Conservation (phyloP, 2,797 vertebrate genomes). For the Microchirus variegatus region DNA sequence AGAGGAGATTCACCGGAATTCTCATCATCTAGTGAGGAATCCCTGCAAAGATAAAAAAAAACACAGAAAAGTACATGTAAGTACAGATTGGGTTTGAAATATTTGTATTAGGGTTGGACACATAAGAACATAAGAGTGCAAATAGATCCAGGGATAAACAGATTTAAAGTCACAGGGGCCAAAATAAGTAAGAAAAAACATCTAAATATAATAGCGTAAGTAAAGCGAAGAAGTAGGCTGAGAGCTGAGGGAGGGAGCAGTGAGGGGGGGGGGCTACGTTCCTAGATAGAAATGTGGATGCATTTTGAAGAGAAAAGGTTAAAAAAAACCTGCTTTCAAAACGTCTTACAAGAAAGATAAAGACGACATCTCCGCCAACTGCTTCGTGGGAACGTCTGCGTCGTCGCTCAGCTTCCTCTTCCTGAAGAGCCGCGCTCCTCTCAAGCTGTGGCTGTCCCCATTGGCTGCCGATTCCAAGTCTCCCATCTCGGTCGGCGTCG, state of each 20-base stretch:
- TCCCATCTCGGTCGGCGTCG: conserved; percentile 35
- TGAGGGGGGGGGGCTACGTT: no score
- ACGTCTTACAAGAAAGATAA: conserved; percentile 63
- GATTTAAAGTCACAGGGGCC: background rate
- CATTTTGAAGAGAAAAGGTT: background rate
- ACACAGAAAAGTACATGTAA: background rate
- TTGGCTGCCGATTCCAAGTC: conserved; percentile 27
- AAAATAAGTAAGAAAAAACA: no score
- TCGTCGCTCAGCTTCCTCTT: conserved; percentile 74
- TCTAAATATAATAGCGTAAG: no score
- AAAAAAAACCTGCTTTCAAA: background rate
- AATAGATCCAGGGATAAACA: no score
- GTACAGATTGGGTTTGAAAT: no score
- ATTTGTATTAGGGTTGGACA: no score
- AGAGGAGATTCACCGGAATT: conserved; percentile 77
- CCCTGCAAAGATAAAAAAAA: conserved; percentile 48
- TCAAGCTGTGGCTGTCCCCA: conserved; percentile 49
- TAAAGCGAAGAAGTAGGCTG: no score
- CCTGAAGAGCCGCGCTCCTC: conserved; percentile 39
- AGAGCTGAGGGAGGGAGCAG: no score
- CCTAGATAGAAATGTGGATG: background rate
- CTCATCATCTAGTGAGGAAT: conserved; percentile 63
- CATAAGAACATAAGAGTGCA: no score
- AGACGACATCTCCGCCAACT: conserved; percentile 29
- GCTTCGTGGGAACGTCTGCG: conserved; percentile 62